Conservation (phyloP, 2,888 invertebrate species). For the Drosophila recens region DNA sequence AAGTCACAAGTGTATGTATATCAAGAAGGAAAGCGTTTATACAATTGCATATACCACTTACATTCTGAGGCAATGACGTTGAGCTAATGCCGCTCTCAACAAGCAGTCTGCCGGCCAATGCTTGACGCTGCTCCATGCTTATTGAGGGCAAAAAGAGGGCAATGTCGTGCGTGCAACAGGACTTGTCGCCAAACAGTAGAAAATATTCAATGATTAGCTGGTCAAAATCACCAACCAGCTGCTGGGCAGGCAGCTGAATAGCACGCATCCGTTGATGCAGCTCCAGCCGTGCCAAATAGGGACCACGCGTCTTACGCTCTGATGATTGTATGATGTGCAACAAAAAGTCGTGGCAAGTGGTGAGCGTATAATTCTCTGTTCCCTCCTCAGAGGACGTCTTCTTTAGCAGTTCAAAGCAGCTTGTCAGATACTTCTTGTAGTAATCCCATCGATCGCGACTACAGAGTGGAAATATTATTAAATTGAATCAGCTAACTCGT, state of each 20-base stretch:
- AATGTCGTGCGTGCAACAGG: slow-evolving; percentile 94
- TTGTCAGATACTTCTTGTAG: slow-evolving; percentile 90
- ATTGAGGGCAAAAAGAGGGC: slow-evolving; percentile 90
- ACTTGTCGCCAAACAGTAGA: slow-evolving; percentile 92
- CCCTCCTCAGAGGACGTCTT: slow-evolving; percentile 20
- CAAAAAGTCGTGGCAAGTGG: slow-evolving; percentile 83
- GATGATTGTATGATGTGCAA: slow-evolving; percentile 86
- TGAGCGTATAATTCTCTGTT: slow-evolving; percentile 53
- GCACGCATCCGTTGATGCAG: slow-evolving; percentile 88
- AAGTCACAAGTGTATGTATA: not conserved
- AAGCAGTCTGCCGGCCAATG: slow-evolving; percentile 87
- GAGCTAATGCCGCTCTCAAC: slow-evolving; percentile 89
- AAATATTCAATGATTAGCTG: slow-evolving; percentile 92
- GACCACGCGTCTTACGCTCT: slow-evolving; percentile 89
- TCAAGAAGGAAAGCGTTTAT: not conserved
- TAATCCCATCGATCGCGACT: slow-evolving; percentile 91
- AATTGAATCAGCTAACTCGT: not conserved
- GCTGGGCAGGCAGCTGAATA: slow-evolving; percentile 86
- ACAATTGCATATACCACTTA: slow-evolving; percentile 84
- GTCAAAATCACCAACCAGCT: slow-evolving; percentile 88
- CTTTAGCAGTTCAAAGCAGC: slow-evolving; percentile 88
- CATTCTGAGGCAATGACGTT: slow-evolving; percentile 88
- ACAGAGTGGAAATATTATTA: slow-evolving; percentile 42
- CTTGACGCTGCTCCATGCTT: slow-evolving; percentile 86
- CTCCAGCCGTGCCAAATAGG: slow-evolving; percentile 93